Evolutionary conservation across 2,113 vertebrate genomes (phyloP).

Genomic region (Trinectes maculatus): DNA sequence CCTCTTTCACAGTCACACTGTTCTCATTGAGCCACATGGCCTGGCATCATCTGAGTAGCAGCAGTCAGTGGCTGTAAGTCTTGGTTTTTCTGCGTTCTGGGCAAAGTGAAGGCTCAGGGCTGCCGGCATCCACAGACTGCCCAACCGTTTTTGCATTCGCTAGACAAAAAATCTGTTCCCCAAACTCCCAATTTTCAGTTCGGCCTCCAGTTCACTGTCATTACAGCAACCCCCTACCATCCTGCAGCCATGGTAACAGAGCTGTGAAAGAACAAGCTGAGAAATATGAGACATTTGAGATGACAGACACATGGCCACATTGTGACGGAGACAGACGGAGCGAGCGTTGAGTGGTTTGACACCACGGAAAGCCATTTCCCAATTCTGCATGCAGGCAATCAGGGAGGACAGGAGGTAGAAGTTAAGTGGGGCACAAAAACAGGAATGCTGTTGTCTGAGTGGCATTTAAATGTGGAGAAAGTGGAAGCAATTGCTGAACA

Average conservation of each 20-base stretch:
- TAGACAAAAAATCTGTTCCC: slow-evolving; percentile 62
- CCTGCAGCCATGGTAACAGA: slow-evolving; percentile 80
- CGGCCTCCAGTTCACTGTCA: slow-evolving; percentile 52
- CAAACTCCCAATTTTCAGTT: slow-evolving; percentile 63
- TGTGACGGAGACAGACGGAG: slow-evolving; percentile 75
- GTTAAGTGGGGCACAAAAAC: slow-evolving; percentile 53
- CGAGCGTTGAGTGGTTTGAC: slow-evolving; percentile 63
- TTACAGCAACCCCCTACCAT: slow-evolving; percentile 52
- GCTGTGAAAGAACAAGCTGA: slow-evolving; percentile 75
- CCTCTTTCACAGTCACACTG: background rate
- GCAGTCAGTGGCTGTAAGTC: slow-evolving; percentile 59
- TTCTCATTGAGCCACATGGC: slow-evolving; percentile 23
- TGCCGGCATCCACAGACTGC: slow-evolving; percentile 36
- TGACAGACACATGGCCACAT: slow-evolving; percentile 77
- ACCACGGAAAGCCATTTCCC: slow-evolving; percentile 64
- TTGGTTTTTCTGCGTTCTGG: slow-evolving; percentile 33
- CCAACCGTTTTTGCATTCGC: slow-evolving; percentile 54
- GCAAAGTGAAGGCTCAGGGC: slow-evolving; percentile 48
- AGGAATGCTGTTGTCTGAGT: slow-evolving; percentile 8
- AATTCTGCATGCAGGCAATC: slow-evolving; percentile 52
- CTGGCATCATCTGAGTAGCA: slow-evolving; percentile 52
- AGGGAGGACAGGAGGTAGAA: slow-evolving; percentile 51
- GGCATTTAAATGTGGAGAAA: slow-evolving; percentile 2
- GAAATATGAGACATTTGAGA: slow-evolving; percentile 66
- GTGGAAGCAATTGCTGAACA: background rate